phyloP scores from a whole-genome alignment of 1,140 invertebrate species.

The Drosophila setifemur region DNA sequence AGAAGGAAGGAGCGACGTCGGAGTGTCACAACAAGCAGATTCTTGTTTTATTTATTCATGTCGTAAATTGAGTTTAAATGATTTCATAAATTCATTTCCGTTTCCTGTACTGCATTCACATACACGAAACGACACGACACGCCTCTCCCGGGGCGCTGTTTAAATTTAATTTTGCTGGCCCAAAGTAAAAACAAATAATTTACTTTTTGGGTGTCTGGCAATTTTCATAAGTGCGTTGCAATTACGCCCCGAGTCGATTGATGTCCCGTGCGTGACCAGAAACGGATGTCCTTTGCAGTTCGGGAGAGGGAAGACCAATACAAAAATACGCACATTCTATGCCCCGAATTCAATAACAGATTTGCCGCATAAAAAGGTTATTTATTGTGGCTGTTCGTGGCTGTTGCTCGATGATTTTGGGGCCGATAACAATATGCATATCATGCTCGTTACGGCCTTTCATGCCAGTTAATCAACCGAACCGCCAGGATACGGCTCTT shows the following conservation, averaged over 20 bases:
- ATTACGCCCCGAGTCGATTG: conserved; percentile 44
- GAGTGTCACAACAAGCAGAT: conserved; percentile 16
- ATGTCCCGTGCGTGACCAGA: conserved; percentile 32
- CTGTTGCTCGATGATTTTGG: conserved; percentile 35
- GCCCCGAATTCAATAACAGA: conserved; percentile 47
- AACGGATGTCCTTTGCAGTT: conserved; percentile 53
- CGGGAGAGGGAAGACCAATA: too few species aligned
- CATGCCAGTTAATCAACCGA: conserved; percentile 36
- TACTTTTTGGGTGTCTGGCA: conserved; percentile 20
- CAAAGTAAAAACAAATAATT: conserved; percentile 51
- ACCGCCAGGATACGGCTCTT: conserved; percentile 62
- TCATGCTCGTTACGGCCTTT: conserved; percentile 51
- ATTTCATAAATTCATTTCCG: conserved; percentile 80
- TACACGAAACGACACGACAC: not conserved
- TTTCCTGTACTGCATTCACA: conserved; percentile 38
- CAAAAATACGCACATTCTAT: conserved; percentile 5
- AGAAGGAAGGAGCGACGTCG: conserved; percentile 1
- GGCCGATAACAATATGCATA: conserved; percentile 46
- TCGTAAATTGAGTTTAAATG: conserved; percentile 74
- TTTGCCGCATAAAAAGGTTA: conserved; percentile 47
- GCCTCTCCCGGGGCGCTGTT: conserved; percentile 19
- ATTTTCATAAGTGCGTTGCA: conserved; percentile 57
- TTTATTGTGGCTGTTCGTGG: conserved; percentile 30
- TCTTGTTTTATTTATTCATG: conserved; percentile 66
- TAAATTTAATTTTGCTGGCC: conserved; percentile 48